phyloP scores from a whole-genome alignment of 2,888 invertebrate genomes.

The Corythucha ciliata region DNA sequence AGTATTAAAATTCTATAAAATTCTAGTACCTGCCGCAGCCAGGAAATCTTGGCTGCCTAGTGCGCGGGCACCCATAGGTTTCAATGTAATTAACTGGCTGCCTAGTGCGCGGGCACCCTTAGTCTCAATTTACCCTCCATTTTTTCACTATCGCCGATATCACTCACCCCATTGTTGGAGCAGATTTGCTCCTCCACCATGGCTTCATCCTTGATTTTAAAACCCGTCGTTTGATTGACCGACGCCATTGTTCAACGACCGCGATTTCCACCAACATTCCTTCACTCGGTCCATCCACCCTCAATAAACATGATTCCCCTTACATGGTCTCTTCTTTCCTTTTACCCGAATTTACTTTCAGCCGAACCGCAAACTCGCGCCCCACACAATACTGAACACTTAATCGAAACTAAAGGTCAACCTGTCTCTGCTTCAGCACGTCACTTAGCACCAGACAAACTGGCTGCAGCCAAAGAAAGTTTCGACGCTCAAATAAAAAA shows the following conservation, averaged over 20 bases:
- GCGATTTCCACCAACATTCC: not conserved
- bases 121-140: not conserved
- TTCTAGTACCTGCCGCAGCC: too few relatives aligned
- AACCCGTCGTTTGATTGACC: not conserved
- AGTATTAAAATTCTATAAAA: too few relatives aligned
- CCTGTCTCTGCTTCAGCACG: not conserved
- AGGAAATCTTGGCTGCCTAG: too few relatives aligned
- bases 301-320: too few relatives aligned
- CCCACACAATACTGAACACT: not conserved
- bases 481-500: conserved; percentile 38
- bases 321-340: too few relatives aligned
- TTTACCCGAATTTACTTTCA: too few relatives aligned
- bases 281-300: too few relatives aligned
- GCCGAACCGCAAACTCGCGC: not conserved
- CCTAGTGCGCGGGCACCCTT: too few relatives aligned
- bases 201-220: conserved; percentile 14
- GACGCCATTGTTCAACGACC: not conserved
- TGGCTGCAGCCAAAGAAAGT: conserved; percentile 39
- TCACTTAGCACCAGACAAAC: too few relatives aligned
- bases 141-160: conserved; percentile 14
- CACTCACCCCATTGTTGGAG: conserved; percentile 9
- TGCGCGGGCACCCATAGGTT: too few relatives aligned
- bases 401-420: not conserved
- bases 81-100: too few relatives aligned
- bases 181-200: conserved; percentile 8